These are phyloP conservation scores for Zaprionus davidi DNA, from an alignment of 1,140 invertebrate species.

Conservation along the genomic window DNA sequence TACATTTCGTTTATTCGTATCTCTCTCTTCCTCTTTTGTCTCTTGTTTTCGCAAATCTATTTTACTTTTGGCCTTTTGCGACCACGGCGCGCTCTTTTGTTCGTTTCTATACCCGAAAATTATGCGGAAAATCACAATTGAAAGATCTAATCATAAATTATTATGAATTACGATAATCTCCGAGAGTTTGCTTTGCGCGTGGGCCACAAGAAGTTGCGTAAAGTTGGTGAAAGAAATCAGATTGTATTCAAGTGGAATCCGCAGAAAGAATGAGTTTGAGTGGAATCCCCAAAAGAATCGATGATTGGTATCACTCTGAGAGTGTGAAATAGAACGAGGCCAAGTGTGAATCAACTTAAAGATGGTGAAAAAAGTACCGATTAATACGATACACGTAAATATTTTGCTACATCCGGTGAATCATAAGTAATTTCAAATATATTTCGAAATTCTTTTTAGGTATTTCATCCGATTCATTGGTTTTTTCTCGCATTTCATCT, in stretches of 20 bases:
- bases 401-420: constrained; percentile 3
- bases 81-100: constrained; percentile 21
- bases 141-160: constrained; percentile 38
- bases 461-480: not conserved
- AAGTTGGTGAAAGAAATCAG: constrained; percentile 20
- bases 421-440: not conserved
- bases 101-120: constrained; percentile 28
- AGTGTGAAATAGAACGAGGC: not conserved
- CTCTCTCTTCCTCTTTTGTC: not conserved
- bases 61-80: constrained; percentile 24
- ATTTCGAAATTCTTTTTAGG: not conserved
- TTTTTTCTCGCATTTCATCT: not conserved
- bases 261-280: not conserved
- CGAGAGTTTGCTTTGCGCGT: constrained; percentile 8
- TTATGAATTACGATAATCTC: constrained; percentile 26
- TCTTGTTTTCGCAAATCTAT: constrained; percentile 24
- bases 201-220: constrained; percentile 17
- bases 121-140: constrained; percentile 47
- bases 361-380: constrained; percentile 19
- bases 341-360: constrained; percentile 25
- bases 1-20: not conserved
- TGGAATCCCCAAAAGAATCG: constrained; percentile 5
- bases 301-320: constrained; percentile 7
- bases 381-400: not conserved
- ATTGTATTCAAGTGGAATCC: constrained; percentile 9